Base-by-base conservation (phyloP, 2,113 vertebrate species). In the Entelurus aequoreus region DNA sequence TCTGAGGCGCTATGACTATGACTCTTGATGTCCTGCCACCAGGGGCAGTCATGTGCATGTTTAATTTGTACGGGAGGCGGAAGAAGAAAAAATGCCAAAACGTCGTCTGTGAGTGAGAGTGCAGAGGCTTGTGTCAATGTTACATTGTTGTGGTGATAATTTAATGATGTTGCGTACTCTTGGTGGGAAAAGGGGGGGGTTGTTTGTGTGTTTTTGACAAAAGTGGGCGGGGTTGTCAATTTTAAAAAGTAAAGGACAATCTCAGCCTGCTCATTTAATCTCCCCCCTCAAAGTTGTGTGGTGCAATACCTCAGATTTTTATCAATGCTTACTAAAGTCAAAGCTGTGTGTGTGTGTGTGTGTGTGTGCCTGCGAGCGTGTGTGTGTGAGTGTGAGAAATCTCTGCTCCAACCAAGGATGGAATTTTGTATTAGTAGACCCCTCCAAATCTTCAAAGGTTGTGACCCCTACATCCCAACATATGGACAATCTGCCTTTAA, bases 401-500 rank as follows among this genome's bases (percentile, higher is more conserved):
- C 71, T 77, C 69, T 61, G 70, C 77, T 65, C 50, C 68, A 73
- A 71, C 60, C 71, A 74, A 71, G 62, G 51, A 72, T 44, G 69
- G 53, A 73, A 36, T 84, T 85, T 86, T 78, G 58, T 77, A 72
- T 49, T 68, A 75, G 69, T 65, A 60, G 63, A 68, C 55, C 52
- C n/a, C 28, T 28, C 7, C 36, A 16, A 47, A 21, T 28, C 14
- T 8, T 48, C 60, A 79, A 68, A 42, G 8, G 6, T 42, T 42
- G 40, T 42, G 54, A 57, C 36, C 16, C 19, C 60, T 50, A 8
- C 37, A 9, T 38, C 58, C 77, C 69, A 73, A 65, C 46, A 74
- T 59, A 87, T 63, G 76, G 85, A 89, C 86, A 88, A 87, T 88
- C 86, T 86, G 82, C 86, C 85, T 88, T 66, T 82, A 72, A 78